These are phyloP conservation scores for Melanostoma scalare DNA, from an alignment of 2,888 invertebrate species.

Conservation along the genomic window DNA sequence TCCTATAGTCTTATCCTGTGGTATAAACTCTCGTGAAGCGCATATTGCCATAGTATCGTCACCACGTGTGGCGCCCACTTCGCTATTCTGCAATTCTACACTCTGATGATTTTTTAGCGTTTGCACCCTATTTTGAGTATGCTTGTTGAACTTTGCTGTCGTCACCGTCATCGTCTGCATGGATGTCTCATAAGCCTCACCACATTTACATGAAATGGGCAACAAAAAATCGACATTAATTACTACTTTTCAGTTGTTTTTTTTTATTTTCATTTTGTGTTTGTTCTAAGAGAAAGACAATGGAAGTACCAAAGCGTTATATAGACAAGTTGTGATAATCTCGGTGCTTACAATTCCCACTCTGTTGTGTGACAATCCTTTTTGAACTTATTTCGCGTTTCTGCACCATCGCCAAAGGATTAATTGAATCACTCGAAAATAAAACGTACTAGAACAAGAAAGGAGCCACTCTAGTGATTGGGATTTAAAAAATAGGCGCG, in stretches of 20 bases:
- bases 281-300: constrained; percentile 44
- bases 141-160: constrained; percentile 23
- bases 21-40: too few species aligned
- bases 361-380: constrained; percentile 33
- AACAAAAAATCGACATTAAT: constrained; percentile 55
- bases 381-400: constrained; percentile 53
- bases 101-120: constrained; percentile 41
- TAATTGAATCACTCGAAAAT: constrained; percentile 59
- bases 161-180: constrained; percentile 9
- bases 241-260: constrained; percentile 57
- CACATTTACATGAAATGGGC: constrained; percentile 51
- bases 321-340: constrained; percentile 59
- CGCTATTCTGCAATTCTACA: constrained; percentile 21
- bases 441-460: constrained; percentile 50
- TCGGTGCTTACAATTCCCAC: constrained; percentile 49
- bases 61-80: not conserved
- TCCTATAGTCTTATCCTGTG: too few species aligned
- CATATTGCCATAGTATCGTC: constrained; percentile 3
- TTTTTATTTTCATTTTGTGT: not conserved
- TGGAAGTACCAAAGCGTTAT: constrained; percentile 50
- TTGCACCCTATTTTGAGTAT: constrained; percentile 46
- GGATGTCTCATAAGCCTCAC: constrained; percentile 31
- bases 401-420: constrained; percentile 57
- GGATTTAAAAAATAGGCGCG: constrained; percentile 56
- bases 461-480: constrained; percentile 57